Base-by-base conservation (phyloP, 2,113 vertebrate species). In the Equus przewalskii region DNA sequence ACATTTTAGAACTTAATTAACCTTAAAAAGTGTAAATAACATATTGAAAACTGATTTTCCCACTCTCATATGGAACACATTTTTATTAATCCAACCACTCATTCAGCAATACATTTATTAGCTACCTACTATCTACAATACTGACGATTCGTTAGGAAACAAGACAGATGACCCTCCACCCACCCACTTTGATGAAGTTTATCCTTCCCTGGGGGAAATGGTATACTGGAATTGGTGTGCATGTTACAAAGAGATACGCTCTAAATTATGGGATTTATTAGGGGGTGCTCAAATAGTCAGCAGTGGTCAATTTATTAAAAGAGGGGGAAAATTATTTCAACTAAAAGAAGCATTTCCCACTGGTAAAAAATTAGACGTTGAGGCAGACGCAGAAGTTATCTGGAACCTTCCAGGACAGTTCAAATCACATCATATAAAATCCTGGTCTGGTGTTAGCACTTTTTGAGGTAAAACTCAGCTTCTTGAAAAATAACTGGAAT, bases 401-500 rank as follows among this genome's bases (percentile, higher is more conserved):
- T 49, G 30, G 16, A 96, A 24, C 10, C 14, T 82, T 62, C 36
- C 7, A 46, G 8, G 21, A 36, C 5, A 64, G 15, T 87, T 94
- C 33, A 83, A 33, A 51, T 60, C n/a, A 56, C 2, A 80, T 4
- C 56, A 56, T 49, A 2, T 70, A 33, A 89, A 93, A 85, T 7
- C 26, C 4, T 69, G 16, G 7, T 26, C 41, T 84, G 22, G 21
- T 80, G 21, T 94, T 54, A 87, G 9, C 60, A 36, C 28, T 85
- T 86, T 94, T 41, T 41, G 46, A 65, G 28, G 9, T 65, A 84
- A 92, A 94, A 91, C 30, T 84, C 44, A 62, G 18, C 85, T 82
- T 87, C 72, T 80, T 84, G 22, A 79, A 89, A 95, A 87, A n/a
- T 88, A 56, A 67, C 75, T n/a, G 19, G n/a, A 56, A 87, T 24